Percentiles rank a stretch among this genome's conserved stretches.
These are phyloP conservation scores for Pseudococcus jackbeardsleyi DNA, from an alignment of 2,888 invertebrate species.

Conservation along the genomic window DNA sequence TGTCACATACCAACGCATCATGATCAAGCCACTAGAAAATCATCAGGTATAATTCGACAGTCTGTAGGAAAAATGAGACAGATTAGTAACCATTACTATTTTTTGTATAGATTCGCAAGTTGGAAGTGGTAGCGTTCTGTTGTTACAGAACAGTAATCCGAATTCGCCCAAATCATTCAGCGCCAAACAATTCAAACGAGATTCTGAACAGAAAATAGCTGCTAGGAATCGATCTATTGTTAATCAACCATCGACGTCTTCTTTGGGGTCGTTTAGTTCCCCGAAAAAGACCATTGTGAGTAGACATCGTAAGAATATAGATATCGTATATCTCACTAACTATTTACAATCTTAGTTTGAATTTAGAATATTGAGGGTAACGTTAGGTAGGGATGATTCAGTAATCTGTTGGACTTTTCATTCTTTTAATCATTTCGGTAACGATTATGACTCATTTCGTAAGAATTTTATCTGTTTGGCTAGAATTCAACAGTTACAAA, in stretches of 20 bases:
- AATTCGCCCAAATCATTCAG: slow-evolving; percentile 87
- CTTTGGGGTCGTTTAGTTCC: slow-evolving; percentile 47
- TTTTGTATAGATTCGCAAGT: slow-evolving; percentile 37
- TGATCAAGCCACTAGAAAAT: slow-evolving; percentile 64
- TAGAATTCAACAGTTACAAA: too few relatives aligned
- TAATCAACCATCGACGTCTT: slow-evolving; percentile 57
- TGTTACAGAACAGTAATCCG: slow-evolving; percentile 80
- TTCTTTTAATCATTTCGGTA: too few relatives aligned
- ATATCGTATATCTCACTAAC: too few relatives aligned
- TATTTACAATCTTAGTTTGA: too few relatives aligned
- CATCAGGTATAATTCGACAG: slow-evolving; percentile 8
- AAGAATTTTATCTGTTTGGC: too few relatives aligned
- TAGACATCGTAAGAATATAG: neutral
- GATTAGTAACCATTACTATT: neutral
- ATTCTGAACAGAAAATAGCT: slow-evolving; percentile 82
- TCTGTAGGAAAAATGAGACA: neutral
- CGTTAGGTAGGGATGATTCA: too few relatives aligned
- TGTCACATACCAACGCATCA: slow-evolving; percentile 76
- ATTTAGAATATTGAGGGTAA: too few relatives aligned
- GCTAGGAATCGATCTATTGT: slow-evolving; percentile 71
- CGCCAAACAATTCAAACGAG: slow-evolving; percentile 83
- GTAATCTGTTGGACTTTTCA: too few relatives aligned
- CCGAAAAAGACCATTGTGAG: slow-evolving; percentile 18
- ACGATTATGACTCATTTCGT: too few relatives aligned
- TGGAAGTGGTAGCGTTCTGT: slow-evolving; percentile 34